A percentile compares a stretch with the other conserved stretches of the same genome.
These are phyloP conservation scores for Sphaeridia pumilis DNA, from an alignment of 2,888 invertebrate genomes.

Conservation along the genomic window DNA sequence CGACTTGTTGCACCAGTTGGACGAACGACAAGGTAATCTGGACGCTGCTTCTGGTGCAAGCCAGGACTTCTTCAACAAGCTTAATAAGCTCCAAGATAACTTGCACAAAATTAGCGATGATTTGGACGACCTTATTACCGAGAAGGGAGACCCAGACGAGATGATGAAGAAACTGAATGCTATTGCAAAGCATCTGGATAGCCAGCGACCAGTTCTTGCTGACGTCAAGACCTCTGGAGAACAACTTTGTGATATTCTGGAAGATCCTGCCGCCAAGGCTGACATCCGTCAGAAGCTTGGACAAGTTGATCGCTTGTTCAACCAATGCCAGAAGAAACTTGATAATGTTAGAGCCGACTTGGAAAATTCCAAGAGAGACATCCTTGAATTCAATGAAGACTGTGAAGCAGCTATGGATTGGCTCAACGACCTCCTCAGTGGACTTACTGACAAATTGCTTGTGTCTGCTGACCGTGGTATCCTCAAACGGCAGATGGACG, in stretches of 20 bases:
- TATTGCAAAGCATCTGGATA: conserved; percentile 75
- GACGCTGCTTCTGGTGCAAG: conserved; percentile 87
- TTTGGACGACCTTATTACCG: conserved; percentile 65
- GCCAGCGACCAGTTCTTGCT: conserved; percentile 72
- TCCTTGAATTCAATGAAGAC: conserved; percentile 76
- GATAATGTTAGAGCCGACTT: conserved; percentile 83
- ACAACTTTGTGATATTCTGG: conserved; percentile 70
- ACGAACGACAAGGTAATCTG: conserved; percentile 74
- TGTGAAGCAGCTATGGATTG: conserved; percentile 81
- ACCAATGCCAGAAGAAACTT: conserved; percentile 75
- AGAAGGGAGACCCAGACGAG: conserved; percentile 68
- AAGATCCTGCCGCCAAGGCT: conserved; percentile 77
- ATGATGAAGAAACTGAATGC: conserved; percentile 75
- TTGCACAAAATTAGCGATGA: conserved; percentile 75
- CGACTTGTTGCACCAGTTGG: conserved; percentile 63
- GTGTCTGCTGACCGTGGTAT: conserved; percentile 76
- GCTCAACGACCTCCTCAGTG: conserved; percentile 67
- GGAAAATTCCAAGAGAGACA: conserved; percentile 69
- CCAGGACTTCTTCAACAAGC: conserved; percentile 79
- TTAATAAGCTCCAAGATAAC: conserved; percentile 72
- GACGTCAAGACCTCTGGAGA: conserved; percentile 85
- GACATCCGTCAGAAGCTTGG: conserved; percentile 82
- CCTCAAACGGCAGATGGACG: conserved; percentile 72
- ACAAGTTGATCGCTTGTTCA: conserved; percentile 75
- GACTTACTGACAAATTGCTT: conserved; percentile 60